These are phyloP conservation scores for Betta splendens DNA, from an alignment of 2,797 vertebrate genomes.

Conservation along the genomic window DNA sequence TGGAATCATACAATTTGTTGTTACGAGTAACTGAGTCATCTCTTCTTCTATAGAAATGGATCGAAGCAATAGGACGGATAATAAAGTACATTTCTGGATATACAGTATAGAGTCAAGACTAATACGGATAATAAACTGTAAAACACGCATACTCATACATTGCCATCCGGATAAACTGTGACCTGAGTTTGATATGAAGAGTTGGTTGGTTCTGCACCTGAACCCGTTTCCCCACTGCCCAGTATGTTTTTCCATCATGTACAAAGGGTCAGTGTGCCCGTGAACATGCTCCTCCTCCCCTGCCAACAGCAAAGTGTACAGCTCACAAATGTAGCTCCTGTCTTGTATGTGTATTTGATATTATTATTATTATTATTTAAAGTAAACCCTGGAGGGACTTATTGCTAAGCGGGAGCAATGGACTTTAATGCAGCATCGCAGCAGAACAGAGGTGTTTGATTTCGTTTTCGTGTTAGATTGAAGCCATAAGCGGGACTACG, in stretches of 20 bases:
- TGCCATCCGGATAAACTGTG: slow-evolving; percentile 78
- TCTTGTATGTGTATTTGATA: slow-evolving; percentile 80
- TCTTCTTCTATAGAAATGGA: slow-evolving; percentile 2
- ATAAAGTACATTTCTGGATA: slow-evolving; percentile 7
- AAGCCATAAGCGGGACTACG: slow-evolving; percentile 77
- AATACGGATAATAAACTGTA: slow-evolving; percentile 6
- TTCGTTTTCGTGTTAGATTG: slow-evolving; percentile 72
- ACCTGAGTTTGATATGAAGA: slow-evolving; percentile 59
- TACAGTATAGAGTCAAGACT: slow-evolving; percentile 1
- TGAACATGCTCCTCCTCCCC: slow-evolving; percentile 53
- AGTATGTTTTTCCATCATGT: slow-evolving; percentile 64
- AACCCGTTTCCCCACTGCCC: slow-evolving; percentile 69
- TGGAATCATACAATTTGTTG: not conserved
- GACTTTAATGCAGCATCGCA: slow-evolving; percentile 47
- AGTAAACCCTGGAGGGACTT: slow-evolving; percentile 53
- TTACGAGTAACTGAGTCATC: slow-evolving; percentile 17
- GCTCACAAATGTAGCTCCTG: slow-evolving; percentile 77
- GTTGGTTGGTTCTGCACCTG: slow-evolving; percentile 55
- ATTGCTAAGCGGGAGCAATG: slow-evolving; percentile 46
- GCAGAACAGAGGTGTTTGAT: slow-evolving; percentile 62
- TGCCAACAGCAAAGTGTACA: slow-evolving; percentile 73
- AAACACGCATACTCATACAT: slow-evolving; percentile 35
- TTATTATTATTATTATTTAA: slow-evolving; percentile 76
- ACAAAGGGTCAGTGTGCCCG: slow-evolving; percentile 62
- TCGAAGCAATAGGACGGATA: slow-evolving; percentile 2